These are phyloP conservation scores for Dicrostonyx torquatus DNA, from an alignment of 2,797 vertebrate genomes.

Conservation along the genomic window DNA sequence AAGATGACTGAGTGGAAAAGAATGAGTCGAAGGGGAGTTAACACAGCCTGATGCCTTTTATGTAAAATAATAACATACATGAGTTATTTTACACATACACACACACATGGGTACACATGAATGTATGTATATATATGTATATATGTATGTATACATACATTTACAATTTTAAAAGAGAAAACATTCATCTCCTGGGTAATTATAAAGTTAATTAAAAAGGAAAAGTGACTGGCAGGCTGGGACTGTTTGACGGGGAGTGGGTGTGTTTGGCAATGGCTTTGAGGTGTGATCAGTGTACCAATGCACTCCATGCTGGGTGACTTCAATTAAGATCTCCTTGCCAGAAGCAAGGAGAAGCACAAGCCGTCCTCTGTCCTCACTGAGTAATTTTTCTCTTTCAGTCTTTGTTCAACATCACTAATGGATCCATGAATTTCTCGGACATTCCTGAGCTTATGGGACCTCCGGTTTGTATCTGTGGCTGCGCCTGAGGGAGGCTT, in stretches of 20 bases:
- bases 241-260: not conserved
- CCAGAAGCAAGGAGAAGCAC: not conserved
- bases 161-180: slow-evolving; percentile 16
- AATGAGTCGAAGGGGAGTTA: slow-evolving; percentile 1
- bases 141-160: not conserved
- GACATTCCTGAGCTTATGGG: slow-evolving; percentile 88
- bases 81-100: not conserved
- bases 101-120: not conserved
- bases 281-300: not conserved
- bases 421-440: slow-evolving; percentile 90
- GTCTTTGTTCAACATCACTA: slow-evolving; percentile 92
- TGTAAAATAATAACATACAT: slow-evolving; percentile 16
- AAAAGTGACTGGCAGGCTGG: not conserved
- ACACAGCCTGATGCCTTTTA: not conserved
- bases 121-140: not conserved
- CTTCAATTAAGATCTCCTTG: not conserved
- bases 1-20: slow-evolving; percentile 15
- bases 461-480: slow-evolving; percentile 88
- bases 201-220: slow-evolving; percentile 51
- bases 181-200: not conserved
- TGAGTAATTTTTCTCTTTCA: slow-evolving; percentile 79
- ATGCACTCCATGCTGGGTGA: not conserved
- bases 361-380: slow-evolving; percentile 31
- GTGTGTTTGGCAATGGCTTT: not conserved
- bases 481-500: not conserved